Evolutionary conservation across 37 sponge, comb jelly and placozoan species (phyloP).

Genomic region (Amphimedon queenslandica): DNA sequence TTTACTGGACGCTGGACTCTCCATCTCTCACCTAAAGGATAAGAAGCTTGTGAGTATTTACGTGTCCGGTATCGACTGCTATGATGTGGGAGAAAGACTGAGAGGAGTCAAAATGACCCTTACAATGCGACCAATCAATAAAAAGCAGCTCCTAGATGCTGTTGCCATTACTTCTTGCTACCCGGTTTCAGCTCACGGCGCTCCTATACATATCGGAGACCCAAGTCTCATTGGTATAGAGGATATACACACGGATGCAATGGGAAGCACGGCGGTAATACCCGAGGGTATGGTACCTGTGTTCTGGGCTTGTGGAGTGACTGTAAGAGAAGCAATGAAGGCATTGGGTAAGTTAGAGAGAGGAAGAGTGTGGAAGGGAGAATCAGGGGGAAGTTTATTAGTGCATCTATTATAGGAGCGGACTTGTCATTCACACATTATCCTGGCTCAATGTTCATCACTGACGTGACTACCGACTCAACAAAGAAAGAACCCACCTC

Average conservation of each 20-base stretch:
- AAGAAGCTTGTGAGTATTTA: conserved; percentile 61
- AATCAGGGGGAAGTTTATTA: no score
- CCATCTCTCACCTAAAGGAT: conserved; percentile 25
- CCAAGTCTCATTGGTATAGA: conserved; percentile 73
- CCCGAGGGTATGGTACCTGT: conserved; percentile 71
- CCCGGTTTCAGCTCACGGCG: conserved; percentile 66
- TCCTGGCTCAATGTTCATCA: conserved; percentile 88
- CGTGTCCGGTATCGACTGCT: conserved; percentile 50
- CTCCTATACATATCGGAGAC: conserved; percentile 90
- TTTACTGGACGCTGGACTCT: conserved; percentile 46
- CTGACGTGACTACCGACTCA: conserved; percentile 32
- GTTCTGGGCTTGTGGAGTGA: conserved; percentile 97
- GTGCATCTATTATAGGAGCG: no score
- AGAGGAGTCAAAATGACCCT: conserved; percentile 48
- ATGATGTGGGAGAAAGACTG: conserved; percentile 29
- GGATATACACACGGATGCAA: conserved; percentile 23
- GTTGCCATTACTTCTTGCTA: conserved; percentile 25
- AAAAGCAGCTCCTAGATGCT: conserved; percentile 22
- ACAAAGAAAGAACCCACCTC: neutral
- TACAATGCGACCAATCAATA: conserved; percentile 64
- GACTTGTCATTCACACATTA: conserved; percentile 70
- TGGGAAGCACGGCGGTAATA: conserved; percentile 31
- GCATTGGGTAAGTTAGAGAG: conserved; percentile 49
- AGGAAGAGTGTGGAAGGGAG: no score
- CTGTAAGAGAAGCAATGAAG: conserved; percentile 38